These are phyloP conservation scores for Cuniculus paca DNA, from an alignment of 2,797 vertebrate genomes.

Conservation along the genomic window DNA sequence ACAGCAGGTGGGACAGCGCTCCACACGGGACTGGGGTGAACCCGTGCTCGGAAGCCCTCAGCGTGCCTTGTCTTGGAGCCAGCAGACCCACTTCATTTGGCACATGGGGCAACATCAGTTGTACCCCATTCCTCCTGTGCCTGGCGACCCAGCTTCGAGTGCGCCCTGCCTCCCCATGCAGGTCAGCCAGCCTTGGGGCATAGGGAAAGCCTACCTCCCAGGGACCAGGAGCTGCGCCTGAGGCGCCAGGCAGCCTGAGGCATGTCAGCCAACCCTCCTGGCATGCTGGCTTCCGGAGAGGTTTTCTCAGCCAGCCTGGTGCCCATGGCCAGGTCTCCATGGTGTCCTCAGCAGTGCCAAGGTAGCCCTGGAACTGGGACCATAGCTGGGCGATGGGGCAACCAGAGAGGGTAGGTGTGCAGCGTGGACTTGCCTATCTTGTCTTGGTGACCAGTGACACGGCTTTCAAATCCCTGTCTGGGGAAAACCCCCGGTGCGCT, in stretches of 20 bases:
- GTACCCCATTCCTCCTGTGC: not conserved
- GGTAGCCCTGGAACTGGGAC: not conserved
- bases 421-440: not conserved
- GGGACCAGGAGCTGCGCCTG: not conserved
- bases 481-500: rapidly evolving
- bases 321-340: conserved; percentile 42
- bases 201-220: not conserved
- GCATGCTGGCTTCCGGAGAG: conserved; percentile 1
- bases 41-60: not conserved
- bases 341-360: conserved; percentile 36
- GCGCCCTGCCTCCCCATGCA: not conserved
- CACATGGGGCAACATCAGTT: not conserved
- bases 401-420: not conserved
- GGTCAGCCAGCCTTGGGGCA: not conserved
- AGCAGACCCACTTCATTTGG: not conserved
- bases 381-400: not conserved
- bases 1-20: not conserved
- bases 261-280: not conserved
- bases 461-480: not conserved
- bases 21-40: not conserved
- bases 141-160: not conserved
- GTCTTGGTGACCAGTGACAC: rapidly evolving
- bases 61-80: not conserved
- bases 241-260: not conserved
- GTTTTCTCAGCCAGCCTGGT: conserved; percentile 66